Percentiles rank a stretch among this genome's conserved stretches.
These are phyloP conservation scores for Cuniculus paca DNA, from an alignment of 2,797 vertebrate genomes.

Conservation along the genomic window DNA sequence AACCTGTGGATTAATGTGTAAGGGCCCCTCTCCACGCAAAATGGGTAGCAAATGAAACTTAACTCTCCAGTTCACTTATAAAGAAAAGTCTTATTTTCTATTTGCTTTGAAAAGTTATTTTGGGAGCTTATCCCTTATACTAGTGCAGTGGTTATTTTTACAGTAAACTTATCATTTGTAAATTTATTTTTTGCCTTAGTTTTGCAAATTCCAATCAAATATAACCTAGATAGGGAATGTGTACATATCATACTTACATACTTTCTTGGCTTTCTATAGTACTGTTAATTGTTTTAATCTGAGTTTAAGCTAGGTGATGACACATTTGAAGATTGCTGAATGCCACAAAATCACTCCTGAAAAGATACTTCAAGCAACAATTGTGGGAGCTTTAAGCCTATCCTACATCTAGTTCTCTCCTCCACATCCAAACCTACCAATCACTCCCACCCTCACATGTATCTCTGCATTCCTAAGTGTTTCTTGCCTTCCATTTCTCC, in stretches of 20 bases:
- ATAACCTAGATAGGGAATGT: background rate
- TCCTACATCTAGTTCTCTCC: background rate
- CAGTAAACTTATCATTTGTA: background rate
- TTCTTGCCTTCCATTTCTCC: background rate
- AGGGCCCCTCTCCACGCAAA: background rate
- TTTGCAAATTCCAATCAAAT: slow-evolving; percentile 22
- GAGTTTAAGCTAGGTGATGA: background rate
- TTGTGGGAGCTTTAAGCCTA: background rate
- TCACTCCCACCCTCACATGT: background rate
- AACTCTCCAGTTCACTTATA: background rate
- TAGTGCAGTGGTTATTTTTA: background rate
- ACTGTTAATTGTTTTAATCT: background rate
- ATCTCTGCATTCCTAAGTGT: background rate
- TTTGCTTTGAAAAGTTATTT: slow-evolving; percentile 5
- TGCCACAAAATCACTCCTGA: background rate
- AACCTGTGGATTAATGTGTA: background rate
- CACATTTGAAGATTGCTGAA: background rate
- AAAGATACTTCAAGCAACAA: background rate
- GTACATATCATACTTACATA: too few relatives aligned
- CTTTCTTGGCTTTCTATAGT: background rate
- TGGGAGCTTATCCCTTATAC: background rate
- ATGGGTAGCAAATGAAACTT: background rate
- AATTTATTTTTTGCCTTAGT: background rate
- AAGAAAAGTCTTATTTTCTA: background rate
- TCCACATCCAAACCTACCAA: background rate